Conservation (phyloP, 2,888 invertebrate species). For the Icerya purchasi region DNA sequence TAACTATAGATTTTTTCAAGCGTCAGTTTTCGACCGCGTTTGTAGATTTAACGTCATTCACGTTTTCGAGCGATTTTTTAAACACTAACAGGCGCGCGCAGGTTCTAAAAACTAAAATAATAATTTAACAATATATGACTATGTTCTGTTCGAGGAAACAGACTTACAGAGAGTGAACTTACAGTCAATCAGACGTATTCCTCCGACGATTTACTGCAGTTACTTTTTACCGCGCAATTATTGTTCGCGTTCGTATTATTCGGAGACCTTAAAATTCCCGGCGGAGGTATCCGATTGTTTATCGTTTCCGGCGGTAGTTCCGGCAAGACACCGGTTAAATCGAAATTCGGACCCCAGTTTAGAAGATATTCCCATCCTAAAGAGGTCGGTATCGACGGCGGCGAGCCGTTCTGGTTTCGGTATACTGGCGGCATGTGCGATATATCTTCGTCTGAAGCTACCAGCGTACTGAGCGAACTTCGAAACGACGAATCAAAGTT, state of each 20-base stretch:
- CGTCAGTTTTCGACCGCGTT: too few relatives aligned
- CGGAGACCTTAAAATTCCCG: background rate
- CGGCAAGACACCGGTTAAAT: conserved; percentile 68
- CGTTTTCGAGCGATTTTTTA: too few relatives aligned
- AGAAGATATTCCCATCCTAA: conserved; percentile 84
- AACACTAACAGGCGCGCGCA: too few relatives aligned
- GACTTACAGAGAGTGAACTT: too few relatives aligned
- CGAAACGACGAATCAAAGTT: conserved; percentile 86
- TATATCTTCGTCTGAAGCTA: conserved; percentile 74
- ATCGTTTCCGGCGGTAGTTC: conserved; percentile 83
- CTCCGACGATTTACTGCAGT: conserved; percentile 13
- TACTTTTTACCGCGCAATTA: background rate
- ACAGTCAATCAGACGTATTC: conserved; percentile 16
- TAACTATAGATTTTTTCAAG: too few relatives aligned
- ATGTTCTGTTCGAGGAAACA: too few relatives aligned
- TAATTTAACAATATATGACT: too few relatives aligned
- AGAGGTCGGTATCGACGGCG: conserved; percentile 49
- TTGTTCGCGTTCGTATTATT: background rate
- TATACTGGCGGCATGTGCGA: conserved; percentile 57
- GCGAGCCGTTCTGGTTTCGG: conserved; percentile 55
- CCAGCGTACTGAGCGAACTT: conserved; percentile 77
- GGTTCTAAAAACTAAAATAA: too few relatives aligned
- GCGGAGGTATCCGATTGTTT: conserved; percentile 35
- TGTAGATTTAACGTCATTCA: too few relatives aligned
- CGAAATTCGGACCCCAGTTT: conserved; percentile 76